Conservation (phyloP, 2,113 vertebrate species). For the Atractosteus spatula region DNA sequence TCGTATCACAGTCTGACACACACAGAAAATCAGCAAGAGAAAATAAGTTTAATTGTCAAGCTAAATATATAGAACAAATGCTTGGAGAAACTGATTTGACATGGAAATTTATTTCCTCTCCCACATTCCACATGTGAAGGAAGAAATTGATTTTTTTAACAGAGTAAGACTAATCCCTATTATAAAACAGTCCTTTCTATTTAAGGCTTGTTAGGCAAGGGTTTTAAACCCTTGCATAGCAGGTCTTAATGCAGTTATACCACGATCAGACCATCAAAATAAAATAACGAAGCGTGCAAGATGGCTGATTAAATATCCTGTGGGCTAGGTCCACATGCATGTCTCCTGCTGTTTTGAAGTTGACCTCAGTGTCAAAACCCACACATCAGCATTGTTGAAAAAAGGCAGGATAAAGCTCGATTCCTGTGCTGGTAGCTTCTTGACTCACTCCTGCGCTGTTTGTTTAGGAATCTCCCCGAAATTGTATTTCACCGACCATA, state of each 20-base stretch:
- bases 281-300: background rate
- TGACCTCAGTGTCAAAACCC: background rate
- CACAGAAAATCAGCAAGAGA: background rate
- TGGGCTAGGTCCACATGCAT: background rate
- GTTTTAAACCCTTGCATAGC: background rate
- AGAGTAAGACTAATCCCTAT: constrained; percentile 14
- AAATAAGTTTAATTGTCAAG: background rate
- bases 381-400: constrained; percentile 58
- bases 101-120: background rate
- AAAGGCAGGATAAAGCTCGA: constrained; percentile 63
- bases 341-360: background rate
- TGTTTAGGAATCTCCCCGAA: constrained; percentile 99
- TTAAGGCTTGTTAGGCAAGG: constrained; percentile 16
- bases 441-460: constrained; percentile 92
- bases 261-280: constrained; percentile 7
- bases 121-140: background rate
- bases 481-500: constrained; percentile 99
- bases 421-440: constrained; percentile 74
- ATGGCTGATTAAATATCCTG: background rate
- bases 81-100: constrained; percentile 1
- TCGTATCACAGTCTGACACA: too few species aligned
- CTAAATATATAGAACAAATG: constrained; percentile 10
- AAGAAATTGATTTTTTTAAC: constrained; percentile 5
- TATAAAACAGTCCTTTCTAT: background rate
- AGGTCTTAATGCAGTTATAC: constrained; percentile 1